Base-by-base conservation (phyloP, 1,140 invertebrate genomes). In the Melanaphis sacchari region DNA sequence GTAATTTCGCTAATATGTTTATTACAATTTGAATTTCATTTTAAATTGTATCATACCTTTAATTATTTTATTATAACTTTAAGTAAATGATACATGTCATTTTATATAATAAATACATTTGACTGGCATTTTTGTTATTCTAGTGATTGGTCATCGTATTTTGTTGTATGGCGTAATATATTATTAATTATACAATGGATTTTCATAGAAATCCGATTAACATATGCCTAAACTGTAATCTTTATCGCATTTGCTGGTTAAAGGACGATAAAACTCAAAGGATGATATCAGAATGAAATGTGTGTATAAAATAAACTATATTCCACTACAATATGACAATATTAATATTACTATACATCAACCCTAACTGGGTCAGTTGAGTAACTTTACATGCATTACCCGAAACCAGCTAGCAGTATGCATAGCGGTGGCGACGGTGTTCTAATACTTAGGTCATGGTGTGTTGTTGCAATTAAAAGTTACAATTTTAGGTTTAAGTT, bases 381-480 rank as follows among this genome's bases (percentile, higher is more conserved):
- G 81, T 82, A 82, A 82, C 81, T 82, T 38, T 40, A 24, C 38
- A 82, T 21, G 8, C 36, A 82, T 40, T 82, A 40, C 81, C 38
- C 38, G 22, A 82, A 40, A 2, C 81, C 6, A 40, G 81, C 8
- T 21, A 40, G 81, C 8, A 36, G 38, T 15, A 2, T 31, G 22
- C 40, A 9, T n/a, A 26, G 26, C 4, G 84, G 41, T 43, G 11
- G 15, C 8, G 4, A 22, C 18, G 36, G n/a, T 2, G 40, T 41
- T 24, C 38, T 90, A 2, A 9, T n/a, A 26, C 52, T 26, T n/a
- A 54, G 52, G 89, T 90, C 38, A 41, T 15, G 15, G 26, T n/a
- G 52, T 54, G 41, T 31, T 46, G 40, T 49, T n/a, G 43, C 66
- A 92, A 92, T 92, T 92, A 82, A 92, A 92, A 92, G 90, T 92